Evolutionary conservation across 2,797 vertebrate genomes (phyloP), one percentile per base, ranked within the genome.

Genomic region (Phataginus tetradactyla): DNA sequence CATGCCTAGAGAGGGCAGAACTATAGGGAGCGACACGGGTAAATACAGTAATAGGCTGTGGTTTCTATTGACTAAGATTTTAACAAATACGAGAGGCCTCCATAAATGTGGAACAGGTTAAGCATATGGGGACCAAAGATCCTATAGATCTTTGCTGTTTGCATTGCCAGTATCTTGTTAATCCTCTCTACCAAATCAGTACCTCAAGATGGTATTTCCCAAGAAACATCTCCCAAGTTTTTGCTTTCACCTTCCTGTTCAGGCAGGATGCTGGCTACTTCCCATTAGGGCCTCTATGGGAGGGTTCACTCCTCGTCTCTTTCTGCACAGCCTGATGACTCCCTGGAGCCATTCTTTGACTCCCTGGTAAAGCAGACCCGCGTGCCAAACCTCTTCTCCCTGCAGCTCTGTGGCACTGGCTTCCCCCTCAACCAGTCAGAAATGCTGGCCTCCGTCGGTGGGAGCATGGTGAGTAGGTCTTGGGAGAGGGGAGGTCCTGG

Each of bases 311-410:
- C 61, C 45, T 69, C 15, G 39, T 95, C 83, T 96, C 86, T 91
- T 66, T 96, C 32, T 91, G 18, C 37, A 75, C 97, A 99, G 99
- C 99, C 99, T 0, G 99, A 99, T 0, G 99, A 99, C 98, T 99
- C 98, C 34, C 97, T 99, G 98, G 99, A 99, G 98, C 99, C 99
- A 11, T 99, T 99, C 98, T 99, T 99, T 71, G 99, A 99, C 98
- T 99, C 99, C 0, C 98, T 99, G 98, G 99, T 99, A 97, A 99
- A 99, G 94, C 99, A 99, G 98, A 99, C 99, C 1, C 98, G 98
- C 1, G 99, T 99, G 69, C 99, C 99, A 95, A 99, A 99, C 98
- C 98, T 99, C 98, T 99, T 99, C 98, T 99, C 99, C 57, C 99
- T 99, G 97, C 99, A 99, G 99, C 98, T 99, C 53, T 99, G 99